Conservation (phyloP, 92 coral and sea anemone genomes). For the Zoanthus solanderi region DNA sequence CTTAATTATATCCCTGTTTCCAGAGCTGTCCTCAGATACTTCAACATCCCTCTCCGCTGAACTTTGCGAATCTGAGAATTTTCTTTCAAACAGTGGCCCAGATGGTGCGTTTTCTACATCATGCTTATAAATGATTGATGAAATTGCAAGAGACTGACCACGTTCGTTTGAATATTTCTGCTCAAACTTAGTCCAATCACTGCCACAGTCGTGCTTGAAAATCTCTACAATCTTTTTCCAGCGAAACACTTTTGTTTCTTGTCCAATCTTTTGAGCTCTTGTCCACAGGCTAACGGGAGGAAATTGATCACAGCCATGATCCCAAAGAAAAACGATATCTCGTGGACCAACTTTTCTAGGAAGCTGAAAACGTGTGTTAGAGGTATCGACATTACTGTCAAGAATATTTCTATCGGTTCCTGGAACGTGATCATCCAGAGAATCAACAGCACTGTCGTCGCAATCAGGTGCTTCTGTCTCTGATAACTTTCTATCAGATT, state of each 20-base stretch:
- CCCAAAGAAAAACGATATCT: slow-evolving; percentile 98
- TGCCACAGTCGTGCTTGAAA: slow-evolving; percentile 84
- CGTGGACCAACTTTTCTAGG: slow-evolving; percentile 97
- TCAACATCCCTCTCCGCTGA: not conserved
- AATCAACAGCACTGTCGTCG: slow-evolving; percentile 36
- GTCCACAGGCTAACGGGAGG: slow-evolving; percentile 96
- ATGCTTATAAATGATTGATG: slow-evolving; percentile 92
- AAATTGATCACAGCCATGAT: slow-evolving; percentile 93
- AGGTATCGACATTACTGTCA: slow-evolving; percentile 53
- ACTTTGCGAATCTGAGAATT: slow-evolving; percentile 9
- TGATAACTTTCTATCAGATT: slow-evolving; percentile 5
- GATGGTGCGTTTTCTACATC: slow-evolving; percentile 86
- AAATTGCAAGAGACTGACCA: slow-evolving; percentile 85
- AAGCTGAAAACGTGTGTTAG: slow-evolving; percentile 84
- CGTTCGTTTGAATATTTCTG: slow-evolving; percentile 85
- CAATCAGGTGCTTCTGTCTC: slow-evolving; percentile 50
- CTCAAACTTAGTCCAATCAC: slow-evolving; percentile 85
- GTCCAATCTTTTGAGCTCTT: slow-evolving; percentile 98
- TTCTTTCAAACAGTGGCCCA: slow-evolving; percentile 79
- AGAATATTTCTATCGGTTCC: slow-evolving; percentile 37
- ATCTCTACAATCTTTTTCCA: slow-evolving; percentile 98
- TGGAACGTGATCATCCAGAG: slow-evolving; percentile 33
- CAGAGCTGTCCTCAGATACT: slow-evolving; percentile 6
- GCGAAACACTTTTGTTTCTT: slow-evolving; percentile 98
- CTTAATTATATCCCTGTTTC: slow-evolving; percentile 4